A percentile compares a stretch with the other conserved stretches of the same genome.
Conservation (phyloP, 2,888 invertebrate species). For the Ophion slaviceki region DNA sequence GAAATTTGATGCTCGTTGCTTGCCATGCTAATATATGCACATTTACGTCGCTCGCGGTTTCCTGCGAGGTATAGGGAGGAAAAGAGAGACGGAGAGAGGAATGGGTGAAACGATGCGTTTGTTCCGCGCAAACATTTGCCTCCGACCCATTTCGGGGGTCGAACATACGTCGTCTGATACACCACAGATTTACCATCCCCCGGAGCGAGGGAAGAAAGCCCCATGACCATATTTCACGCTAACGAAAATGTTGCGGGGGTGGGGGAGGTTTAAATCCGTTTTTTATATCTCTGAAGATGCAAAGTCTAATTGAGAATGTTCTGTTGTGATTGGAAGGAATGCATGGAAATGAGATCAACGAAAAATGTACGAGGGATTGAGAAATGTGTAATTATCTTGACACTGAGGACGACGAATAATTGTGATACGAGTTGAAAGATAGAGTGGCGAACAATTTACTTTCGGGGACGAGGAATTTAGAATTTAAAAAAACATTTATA, state of each 20-base stretch:
- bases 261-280: neutral
- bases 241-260: too few relatives aligned
- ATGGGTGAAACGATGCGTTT: constrained; percentile 43
- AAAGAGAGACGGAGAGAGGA: neutral
- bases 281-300: neutral
- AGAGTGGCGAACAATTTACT: too few relatives aligned
- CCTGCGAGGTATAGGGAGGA: neutral
- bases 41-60: constrained; percentile 68
- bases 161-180: neutral
- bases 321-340: neutral
- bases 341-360: too few relatives aligned
- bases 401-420: too few relatives aligned
- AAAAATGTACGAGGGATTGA: too few relatives aligned
- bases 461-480: too few relatives aligned
- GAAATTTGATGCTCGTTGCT: constrained; percentile 81
- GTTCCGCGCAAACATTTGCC: constrained; percentile 50
- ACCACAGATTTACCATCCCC: neutral
- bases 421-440: too few relatives aligned
- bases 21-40: constrained; percentile 81
- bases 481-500: too few relatives aligned
- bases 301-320: neutral
- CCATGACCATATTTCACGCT: neutral
- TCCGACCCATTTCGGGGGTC: constrained; percentile 40
- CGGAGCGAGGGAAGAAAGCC: neutral
- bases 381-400: too few relatives aligned